Conservation (phyloP, 2,113 vertebrate genomes). For the zebrafish (Danio rerio) region GRCz12tu NC_133186.1:35492001-35492500, state of each 20-base stretch:
- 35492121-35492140: not conserved
- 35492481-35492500: not conserved
- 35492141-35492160: slow-evolving; percentile 15
- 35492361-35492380: not conserved
- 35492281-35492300: slow-evolving; percentile 1
- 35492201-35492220: not conserved
- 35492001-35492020: slow-evolving; percentile 61
- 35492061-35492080: slow-evolving; percentile 4
- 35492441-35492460: not conserved
- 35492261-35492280: not conserved
- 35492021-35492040: slow-evolving; percentile 6
- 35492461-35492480: not conserved
- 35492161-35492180: slow-evolving; percentile 6
- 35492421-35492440: not conserved
- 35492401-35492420: not conserved
- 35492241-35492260: not conserved
- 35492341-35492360: not conserved
- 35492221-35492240: not conserved
- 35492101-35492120: not conserved
- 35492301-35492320: not conserved
- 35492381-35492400: not conserved
- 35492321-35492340: not conserved
- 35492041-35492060: slow-evolving; percentile 6
- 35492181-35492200: not conserved
- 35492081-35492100: not conserved